Percentiles rank a stretch among this genome's conserved stretches.
phyloP scores from a whole-genome alignment of 2,797 vertebrate species.

The Coreius guichenoti region DNA sequence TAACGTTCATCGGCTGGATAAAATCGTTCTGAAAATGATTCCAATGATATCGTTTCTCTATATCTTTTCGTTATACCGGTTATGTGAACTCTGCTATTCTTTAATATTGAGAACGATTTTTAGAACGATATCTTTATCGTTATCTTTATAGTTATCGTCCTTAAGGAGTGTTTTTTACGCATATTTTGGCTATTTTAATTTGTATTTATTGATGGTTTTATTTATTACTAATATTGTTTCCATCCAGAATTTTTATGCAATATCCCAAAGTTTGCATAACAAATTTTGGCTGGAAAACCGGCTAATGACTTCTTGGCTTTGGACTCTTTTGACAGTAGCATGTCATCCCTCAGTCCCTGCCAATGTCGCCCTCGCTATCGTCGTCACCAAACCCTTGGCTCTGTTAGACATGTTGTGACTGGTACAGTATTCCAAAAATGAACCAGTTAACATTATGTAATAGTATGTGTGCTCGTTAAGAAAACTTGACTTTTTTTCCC shows the following conservation, averaged over 20 bases:
- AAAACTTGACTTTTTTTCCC: not conserved
- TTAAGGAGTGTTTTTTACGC: not conserved
- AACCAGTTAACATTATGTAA: constrained; percentile 26
- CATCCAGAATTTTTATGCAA: not conserved
- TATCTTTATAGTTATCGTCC: no score
- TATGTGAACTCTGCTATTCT: no score
- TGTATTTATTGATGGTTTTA: not conserved
- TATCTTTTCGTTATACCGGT: no score
- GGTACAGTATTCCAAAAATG: constrained; percentile 29
- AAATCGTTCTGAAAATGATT: no score
- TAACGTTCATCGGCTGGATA: no score
- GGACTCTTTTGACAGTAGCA: constrained; percentile 12
- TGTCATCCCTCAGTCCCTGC: constrained; percentile 18
- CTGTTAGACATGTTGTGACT: constrained; percentile 34
- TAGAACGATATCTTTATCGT: no score
- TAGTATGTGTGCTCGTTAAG: not conserved
- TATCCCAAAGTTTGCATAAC: not conserved
- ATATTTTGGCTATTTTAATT: not conserved
- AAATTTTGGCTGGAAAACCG: not conserved
- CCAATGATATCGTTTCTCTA: no score
- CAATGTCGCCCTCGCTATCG: constrained; percentile 8
- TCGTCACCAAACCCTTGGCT: constrained; percentile 10
- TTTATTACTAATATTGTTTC: not conserved
- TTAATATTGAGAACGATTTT: no score
- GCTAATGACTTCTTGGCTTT: not conserved